Evolutionary conservation across 2,113 vertebrate species (phyloP).

Genomic region (Myanophis thanlyinensis): DNA sequence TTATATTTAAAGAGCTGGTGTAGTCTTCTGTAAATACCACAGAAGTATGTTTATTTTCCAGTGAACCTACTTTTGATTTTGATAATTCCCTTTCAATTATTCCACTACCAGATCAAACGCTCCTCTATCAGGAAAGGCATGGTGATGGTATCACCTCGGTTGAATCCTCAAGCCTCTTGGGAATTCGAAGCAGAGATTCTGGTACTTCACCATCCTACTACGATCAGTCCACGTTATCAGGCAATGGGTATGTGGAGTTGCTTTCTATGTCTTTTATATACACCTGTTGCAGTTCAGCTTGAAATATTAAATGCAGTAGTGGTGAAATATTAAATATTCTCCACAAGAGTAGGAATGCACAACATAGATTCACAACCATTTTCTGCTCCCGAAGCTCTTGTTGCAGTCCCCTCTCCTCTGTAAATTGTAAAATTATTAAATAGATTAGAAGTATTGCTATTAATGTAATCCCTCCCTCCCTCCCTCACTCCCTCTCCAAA

Average conservation of each 20-base stretch:
- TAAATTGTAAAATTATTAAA: neutral
- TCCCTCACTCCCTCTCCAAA: neutral
- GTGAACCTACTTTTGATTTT: constrained; percentile 17
- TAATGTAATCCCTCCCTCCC: neutral
- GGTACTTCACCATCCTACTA: constrained; percentile 95
- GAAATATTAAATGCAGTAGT: neutral
- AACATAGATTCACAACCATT: neutral
- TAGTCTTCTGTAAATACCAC: neutral
- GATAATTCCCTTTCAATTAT: neutral
- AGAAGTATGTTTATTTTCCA: neutral
- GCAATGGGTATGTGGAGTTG: constrained; percentile 86
- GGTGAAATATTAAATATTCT: neutral
- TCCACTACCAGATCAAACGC: constrained; percentile 86
- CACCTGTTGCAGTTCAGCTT: neutral
- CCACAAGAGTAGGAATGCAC: neutral
- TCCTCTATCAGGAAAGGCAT: constrained; percentile 97
- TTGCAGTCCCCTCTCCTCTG: neutral
- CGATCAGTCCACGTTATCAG: constrained; percentile 96
- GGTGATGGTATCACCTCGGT: constrained; percentile 95
- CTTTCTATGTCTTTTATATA: neutral
- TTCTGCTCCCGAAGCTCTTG: neutral
- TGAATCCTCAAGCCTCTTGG: constrained; percentile 96
- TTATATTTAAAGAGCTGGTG: neutral
- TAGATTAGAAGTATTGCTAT: neutral
- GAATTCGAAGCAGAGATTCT: constrained; percentile 99